Evolutionary conservation across 2,888 invertebrate species (phyloP), one percentile per base, ranked within the genome.

Genomic region (Luffia ferchaultella): DNA sequence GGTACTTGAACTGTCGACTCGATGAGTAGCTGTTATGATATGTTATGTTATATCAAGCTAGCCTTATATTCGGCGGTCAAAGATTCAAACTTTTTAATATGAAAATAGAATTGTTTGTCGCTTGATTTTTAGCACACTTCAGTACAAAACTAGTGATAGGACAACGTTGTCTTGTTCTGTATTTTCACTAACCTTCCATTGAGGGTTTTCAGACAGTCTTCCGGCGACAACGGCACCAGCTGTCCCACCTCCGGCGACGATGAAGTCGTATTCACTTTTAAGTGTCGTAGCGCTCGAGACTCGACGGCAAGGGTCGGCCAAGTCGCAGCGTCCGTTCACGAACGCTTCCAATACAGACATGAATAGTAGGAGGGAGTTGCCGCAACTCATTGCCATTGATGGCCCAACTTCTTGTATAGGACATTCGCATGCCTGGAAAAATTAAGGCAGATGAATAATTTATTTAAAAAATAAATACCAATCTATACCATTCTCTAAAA

Each of bases 231-330:
- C 87, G 0, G 90, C 72, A 0, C 90, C 90, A 0, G 88, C 88
- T 2, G 89, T 87, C 0, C 90, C 90, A 2, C 88, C 89, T 0
- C 90, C 90, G 12, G 88, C 73, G 3, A 89, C 89, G 20, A 90
- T 85, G 60, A 89, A 90, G 63, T 90, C 90, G 57, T 90, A 90
- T 49, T 73, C 82, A 1, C 74, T 64, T 49, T 87, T 86, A 1
- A 64, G 62, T 1, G 63, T 62, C 1, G 72, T 65, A 48, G 60
- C 66, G 5, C 86, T 85, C 12, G 52, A 62, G 2, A 90, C 79
- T 45, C 90, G 75, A 52, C 86, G 78, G 65, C 90, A 90, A 0
- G 88, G 85, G 57, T 88, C 88, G 0, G 86, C 79, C 42, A 88
- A 65, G 57, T 84, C 84, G 48, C 88, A 88, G 48, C 85, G 75